A percentile compares a stretch with the other conserved stretches of the same genome.
Evolutionary conservation across 2,113 vertebrate genomes (phyloP).

Genomic region (Brachyistius frenatus): DNA sequence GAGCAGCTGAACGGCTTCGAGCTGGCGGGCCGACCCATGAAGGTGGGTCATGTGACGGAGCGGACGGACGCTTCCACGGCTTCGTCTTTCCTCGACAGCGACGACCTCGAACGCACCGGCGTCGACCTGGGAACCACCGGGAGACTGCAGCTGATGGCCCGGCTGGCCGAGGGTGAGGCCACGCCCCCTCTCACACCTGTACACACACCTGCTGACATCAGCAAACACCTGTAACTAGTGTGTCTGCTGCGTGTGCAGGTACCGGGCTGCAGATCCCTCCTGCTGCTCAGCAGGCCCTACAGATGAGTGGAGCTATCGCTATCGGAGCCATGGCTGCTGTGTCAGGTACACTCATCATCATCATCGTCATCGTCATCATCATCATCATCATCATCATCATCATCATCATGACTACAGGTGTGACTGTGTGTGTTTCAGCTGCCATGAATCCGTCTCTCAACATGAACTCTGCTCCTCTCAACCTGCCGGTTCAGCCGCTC

Average conservation of each 20-base stretch:
- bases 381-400: no score
- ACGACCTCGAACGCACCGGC: conserved; percentile 94
- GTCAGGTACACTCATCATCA: conserved; percentile 81
- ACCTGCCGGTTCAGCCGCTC: conserved; percentile 89
- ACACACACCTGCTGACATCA: not conserved
- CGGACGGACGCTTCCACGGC: conserved; percentile 91
- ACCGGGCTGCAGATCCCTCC: conserved; percentile 97
- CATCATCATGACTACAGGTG: not conserved
- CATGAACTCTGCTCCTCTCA: conserved; percentile 75
- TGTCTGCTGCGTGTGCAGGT: conserved; percentile 77
- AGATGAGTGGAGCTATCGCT: conserved; percentile 96
- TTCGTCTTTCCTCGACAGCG: conserved; percentile 94
- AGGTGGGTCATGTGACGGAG: conserved; percentile 97
- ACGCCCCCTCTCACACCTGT: not conserved
- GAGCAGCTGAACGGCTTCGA: conserved; percentile 98
- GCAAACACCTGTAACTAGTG: not conserved
- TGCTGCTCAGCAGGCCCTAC: conserved; percentile 95
- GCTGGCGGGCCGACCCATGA: conserved; percentile 96
- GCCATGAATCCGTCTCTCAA: conserved; percentile 81
- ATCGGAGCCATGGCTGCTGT: conserved; percentile 94
- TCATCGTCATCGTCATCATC: no score
- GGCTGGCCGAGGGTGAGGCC: conserved; percentile 91
- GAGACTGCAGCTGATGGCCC: conserved; percentile 95
- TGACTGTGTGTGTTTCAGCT: conserved; percentile 61
- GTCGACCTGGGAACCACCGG: conserved; percentile 96